Evolutionary conservation across 2,797 vertebrate genomes (phyloP).

Genomic region (Heteromormyrus szaboi): DNA sequence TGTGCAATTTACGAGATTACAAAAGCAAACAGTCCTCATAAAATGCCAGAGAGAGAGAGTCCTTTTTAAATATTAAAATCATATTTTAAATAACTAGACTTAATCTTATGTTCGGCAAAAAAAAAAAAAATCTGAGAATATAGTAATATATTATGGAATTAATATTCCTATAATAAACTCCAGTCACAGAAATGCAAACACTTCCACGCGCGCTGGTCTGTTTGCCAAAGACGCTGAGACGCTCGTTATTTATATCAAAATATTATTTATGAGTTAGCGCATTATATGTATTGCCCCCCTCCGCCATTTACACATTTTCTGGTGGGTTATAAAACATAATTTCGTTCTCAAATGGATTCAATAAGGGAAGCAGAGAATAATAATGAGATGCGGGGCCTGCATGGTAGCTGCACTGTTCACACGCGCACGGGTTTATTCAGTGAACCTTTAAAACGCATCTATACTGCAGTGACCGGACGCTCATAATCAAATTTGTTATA

Average conservation of each 20-base stretch:
- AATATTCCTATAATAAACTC: background rate
- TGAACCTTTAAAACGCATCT: background rate
- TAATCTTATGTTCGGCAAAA: background rate
- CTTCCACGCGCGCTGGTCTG: conserved; percentile 43
- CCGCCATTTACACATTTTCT: conserved; percentile 31
- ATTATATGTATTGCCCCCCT: conserved; percentile 21
- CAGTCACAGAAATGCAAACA: conserved; percentile 43
- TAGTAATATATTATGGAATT: background rate
- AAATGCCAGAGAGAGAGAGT: background rate
- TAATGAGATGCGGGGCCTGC: conserved; percentile 53
- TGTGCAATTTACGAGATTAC: background rate
- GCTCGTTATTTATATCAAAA: conserved; percentile 24
- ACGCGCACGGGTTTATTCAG: conserved; percentile 44
- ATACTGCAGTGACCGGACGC: background rate
- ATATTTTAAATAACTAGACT: background rate
- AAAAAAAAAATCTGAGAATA: too few species aligned
- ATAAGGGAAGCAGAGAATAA: conserved; percentile 57
- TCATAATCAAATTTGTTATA: background rate
- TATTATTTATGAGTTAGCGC: conserved; percentile 39
- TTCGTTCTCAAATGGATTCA: conserved; percentile 66
- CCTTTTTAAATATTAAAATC: background rate
- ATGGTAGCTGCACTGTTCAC: conserved; percentile 40
- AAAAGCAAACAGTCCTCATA: background rate
- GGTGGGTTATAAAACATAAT: conserved; percentile 50
- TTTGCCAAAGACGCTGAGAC: conserved; percentile 33